Base-by-base conservation (phyloP, 2,888 invertebrate species). In the Eupeodes luniger region DNA sequence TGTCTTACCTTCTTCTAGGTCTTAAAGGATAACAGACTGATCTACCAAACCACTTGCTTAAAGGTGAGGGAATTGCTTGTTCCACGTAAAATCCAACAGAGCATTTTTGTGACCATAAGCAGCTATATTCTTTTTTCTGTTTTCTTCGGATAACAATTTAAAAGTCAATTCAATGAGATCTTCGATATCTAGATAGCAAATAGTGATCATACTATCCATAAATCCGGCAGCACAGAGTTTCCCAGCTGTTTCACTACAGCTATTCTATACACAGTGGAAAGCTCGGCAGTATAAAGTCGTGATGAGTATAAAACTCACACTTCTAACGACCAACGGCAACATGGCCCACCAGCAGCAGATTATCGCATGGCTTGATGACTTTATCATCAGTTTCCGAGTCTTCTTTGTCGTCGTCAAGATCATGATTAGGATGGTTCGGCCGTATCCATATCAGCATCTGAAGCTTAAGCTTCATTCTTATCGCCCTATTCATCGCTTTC, bases 151-250 rank as follows among this genome's bases (percentile, higher is more conserved):
- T 7, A 97, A 97, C 40, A 99, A 94, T 90, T 96, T 96, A 92
- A 96, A 97, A 0, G 96, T 96, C 0, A 99, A 98, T 92, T 98
- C 98, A 57, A 99, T 94, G 81, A 96, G 96, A 92, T 99, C 98
- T 90, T 99, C 96, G 83, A 99, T 95, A 94, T 99, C 99, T 61
- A 99, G 94, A 94, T 99, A 99, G 99, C 99, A 99, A n/a, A 99
- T 96, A 91, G 98, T 97, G 80, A 99, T 98, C 57, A 97, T 95
- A 0, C 98, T 97, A 89, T 96, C 96, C 98, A 99, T 98, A 51
- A 96, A 96, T 12, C 98, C 99, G 81, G 99, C 95, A 0, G 99
- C 99, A 91, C 98, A 96, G 90, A 98, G 95, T 93, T 98, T 99
- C 19, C 96, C 96, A 84, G 95, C 94, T 53, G 96, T 95, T 89